Base-by-base conservation (phyloP, 2,113 vertebrate genomes). In the Cryptotis parvus region DNA sequence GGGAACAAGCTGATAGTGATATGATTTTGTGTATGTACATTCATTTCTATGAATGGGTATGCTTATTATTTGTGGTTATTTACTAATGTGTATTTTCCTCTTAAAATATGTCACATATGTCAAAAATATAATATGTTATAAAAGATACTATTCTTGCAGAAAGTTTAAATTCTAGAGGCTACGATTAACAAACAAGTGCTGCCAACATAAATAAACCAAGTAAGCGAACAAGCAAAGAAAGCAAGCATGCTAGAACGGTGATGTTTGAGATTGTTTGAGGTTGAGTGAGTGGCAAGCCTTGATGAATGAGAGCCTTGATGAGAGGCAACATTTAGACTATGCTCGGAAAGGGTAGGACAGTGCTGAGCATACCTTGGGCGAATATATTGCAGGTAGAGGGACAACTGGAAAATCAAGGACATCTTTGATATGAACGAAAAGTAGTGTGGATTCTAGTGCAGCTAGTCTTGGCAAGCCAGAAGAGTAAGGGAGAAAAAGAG, bases 301-400 rank as follows among this genome's bases (percentile, higher is more conserved):
- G 11, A 0, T 24, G 9, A 68, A n/a, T n/a, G 4, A 3, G n/a
- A 65, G 61, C 2, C 3, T 79, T 24, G 11, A 0, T 24, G 9
- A 68, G n/a, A 89, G 55, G 22, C 22, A 37, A 18, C 39, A 70
- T 82, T 15, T 86, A 37, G 78, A 74, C 12, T 55, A 65, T 65
- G 82, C 27, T 29, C 78, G 61, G 39, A 15, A 12, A 58, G 29
- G 18, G 1, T 0, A 10, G 27, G 11, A 37, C 31, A 55, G 26
- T 16, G 18, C 49, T 45, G 10, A 55, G 41, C 24, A 58, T 31
- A 70, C 18, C 12, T 43, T 31, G 33, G 20, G 45, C 5, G 55
- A 43, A 20, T 1, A 27, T 9, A 68, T 0, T 61, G 27, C 31
- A 27, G 65, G 73, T 75, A 63, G 79, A 75, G 68, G n/a, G 83